Evolutionary conservation across 2,797 vertebrate species (phyloP).

Genomic region (Gobio occitaniae): DNA sequence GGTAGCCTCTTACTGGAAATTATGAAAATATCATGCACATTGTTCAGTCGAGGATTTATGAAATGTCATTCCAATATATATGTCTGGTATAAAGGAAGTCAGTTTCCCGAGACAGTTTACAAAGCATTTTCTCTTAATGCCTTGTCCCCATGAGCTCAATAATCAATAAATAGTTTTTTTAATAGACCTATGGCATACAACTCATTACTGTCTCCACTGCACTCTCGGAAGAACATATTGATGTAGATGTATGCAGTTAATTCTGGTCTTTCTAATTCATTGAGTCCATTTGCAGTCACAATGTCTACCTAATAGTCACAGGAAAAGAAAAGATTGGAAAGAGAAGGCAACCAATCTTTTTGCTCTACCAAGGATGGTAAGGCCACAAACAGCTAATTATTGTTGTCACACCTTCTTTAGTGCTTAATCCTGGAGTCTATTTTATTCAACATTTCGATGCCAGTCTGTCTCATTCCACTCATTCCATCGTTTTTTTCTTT

Average conservation of each 20-base stretch:
- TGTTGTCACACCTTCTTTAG: neutral
- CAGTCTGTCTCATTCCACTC: neutral
- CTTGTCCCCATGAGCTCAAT: neutral
- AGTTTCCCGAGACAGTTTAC: constrained; percentile 13
- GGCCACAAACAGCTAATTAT: neutral
- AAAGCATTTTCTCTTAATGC: constrained; percentile 55
- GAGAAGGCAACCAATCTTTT: constrained; percentile 10
- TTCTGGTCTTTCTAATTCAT: constrained; percentile 28
- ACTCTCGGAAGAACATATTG: constrained; percentile 23
- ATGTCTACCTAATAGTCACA: constrained; percentile 27
- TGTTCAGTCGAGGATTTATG: neutral
- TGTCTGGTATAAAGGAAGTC: neutral
- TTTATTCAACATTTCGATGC: neutral
- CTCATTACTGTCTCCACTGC: constrained; percentile 27
- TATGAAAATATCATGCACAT: constrained; percentile 11
- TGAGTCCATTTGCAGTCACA: constrained; percentile 18
- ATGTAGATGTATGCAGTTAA: constrained; percentile 17
- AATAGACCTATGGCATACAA: constrained; percentile 22
- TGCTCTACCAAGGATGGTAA: neutral
- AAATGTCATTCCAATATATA: neutral
- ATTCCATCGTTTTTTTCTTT: neutral
- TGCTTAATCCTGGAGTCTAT: neutral
- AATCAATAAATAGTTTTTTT: constrained; percentile 28
- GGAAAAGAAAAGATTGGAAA: constrained; percentile 20
- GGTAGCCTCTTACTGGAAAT: constrained; percentile 1